Conservation (phyloP, 2,888 invertebrate genomes). For the Troilus luridus region DNA sequence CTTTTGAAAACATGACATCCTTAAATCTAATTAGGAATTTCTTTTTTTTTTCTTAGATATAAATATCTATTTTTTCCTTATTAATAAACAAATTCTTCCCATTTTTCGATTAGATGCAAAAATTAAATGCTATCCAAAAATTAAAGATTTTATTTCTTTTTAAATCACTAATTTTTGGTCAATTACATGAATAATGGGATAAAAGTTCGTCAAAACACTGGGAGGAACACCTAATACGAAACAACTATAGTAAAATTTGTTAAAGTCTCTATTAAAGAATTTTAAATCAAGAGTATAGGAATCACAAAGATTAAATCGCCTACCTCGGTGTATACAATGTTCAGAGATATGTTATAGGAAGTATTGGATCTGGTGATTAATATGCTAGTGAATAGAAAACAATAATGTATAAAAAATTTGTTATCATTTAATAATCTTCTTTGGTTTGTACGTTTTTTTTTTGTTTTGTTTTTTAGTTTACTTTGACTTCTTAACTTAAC, state of each 20-base stretch:
- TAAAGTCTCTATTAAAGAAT: neutral
- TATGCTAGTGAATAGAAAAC: conserved; percentile 21
- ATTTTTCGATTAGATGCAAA: conserved; percentile 10
- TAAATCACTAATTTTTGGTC: conserved; percentile 43
- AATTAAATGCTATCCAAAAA: conserved; percentile 10
- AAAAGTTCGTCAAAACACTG: neutral
- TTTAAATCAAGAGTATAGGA: neutral
- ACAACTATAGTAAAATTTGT: conserved; percentile 12
- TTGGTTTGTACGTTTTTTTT: conserved; percentile 38
- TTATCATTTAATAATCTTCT: neutral
- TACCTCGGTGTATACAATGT: conserved; percentile 39
- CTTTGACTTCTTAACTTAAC: conserved; percentile 48
- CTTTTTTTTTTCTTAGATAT: conserved; percentile 36
- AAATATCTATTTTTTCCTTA: conserved; percentile 36
- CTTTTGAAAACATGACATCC: conserved; percentile 43
- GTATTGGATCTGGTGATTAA: conserved; percentile 29
- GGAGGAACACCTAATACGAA: conserved; percentile 28
- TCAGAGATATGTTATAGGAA: conserved; percentile 45
- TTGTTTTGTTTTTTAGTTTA: neutral
- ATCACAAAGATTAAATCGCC: conserved; percentile 34
- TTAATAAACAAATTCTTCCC: conserved; percentile 43
- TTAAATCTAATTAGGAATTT: conserved; percentile 53
- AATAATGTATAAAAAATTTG: conserved; percentile 34
- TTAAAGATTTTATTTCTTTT: conserved; percentile 2
- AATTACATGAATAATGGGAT: conserved; percentile 13